These are phyloP conservation scores for Galeopsomyia nigrocyanea DNA, from an alignment of 2,888 invertebrate species.

Conservation along the genomic window DNA sequence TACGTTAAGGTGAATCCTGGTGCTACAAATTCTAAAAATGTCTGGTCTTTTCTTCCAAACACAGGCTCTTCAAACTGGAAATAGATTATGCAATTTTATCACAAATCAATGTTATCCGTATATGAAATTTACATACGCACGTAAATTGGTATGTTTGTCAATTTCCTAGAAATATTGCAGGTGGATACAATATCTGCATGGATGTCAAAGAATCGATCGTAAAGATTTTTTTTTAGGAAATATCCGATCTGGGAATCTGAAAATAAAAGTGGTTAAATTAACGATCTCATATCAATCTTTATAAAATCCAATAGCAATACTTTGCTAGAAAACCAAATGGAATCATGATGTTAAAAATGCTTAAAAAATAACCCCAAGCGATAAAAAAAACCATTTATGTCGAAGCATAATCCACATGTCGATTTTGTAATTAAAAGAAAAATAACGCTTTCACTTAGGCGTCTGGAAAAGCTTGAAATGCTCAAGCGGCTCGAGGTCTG, in stretches of 20 bases:
- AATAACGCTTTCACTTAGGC: too few relatives aligned
- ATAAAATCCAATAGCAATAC: too few relatives aligned
- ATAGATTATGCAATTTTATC: slow-evolving; percentile 44
- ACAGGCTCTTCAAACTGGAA: slow-evolving; percentile 78
- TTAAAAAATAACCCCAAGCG: too few relatives aligned
- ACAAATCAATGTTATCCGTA: neutral
- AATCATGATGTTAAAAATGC: too few relatives aligned
- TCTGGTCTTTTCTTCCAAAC: slow-evolving; percentile 77
- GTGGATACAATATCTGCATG: slow-evolving; percentile 75
- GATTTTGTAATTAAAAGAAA: neutral
- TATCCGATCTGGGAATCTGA: slow-evolving; percentile 88
- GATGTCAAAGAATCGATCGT: slow-evolving; percentile 78
- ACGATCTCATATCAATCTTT: too few relatives aligned
- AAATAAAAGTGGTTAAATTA: slow-evolving; percentile 52
- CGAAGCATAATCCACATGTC: too few relatives aligned
- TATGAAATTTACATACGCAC: slow-evolving; percentile 56
- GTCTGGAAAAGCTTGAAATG: too few relatives aligned
- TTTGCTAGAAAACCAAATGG: too few relatives aligned
- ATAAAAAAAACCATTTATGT: too few relatives aligned
- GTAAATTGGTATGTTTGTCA: slow-evolving; percentile 74
- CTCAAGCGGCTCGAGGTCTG: too few relatives aligned
- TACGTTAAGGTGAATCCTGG: slow-evolving; percentile 88
- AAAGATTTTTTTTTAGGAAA: slow-evolving; percentile 78
- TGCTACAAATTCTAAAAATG: slow-evolving; percentile 85
- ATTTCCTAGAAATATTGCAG: slow-evolving; percentile 74